Base-by-base conservation (phyloP, 1,140 invertebrate genomes). In the Anastatus disparis region DNA sequence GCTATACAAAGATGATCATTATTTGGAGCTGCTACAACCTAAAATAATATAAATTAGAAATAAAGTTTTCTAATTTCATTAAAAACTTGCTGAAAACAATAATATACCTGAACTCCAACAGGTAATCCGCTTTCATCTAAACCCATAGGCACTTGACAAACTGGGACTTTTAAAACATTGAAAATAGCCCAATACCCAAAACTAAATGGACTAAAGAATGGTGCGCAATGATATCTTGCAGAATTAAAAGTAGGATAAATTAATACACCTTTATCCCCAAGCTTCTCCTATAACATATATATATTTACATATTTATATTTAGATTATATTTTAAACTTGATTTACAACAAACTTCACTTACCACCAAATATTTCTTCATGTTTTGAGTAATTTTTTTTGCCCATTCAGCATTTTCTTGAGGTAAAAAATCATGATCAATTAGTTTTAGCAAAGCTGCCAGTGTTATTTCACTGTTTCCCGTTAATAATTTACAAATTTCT, bases 141-240 rank as follows among this genome's bases (percentile, higher is more conserved):
- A 26, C 83, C 84, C 50, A 86, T 61, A 35, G 85, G 85, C 70
- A 93, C 88, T 88, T 97, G 95, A 0, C 93, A 96, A 1, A 90
- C 91, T 8, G 97, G 96, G 15, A 97, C 84, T 31, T 91, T 90
- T 1, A 98, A 82, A 8, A 91, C 91, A 85, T 98, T 99, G 81
- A 97, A 95, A 42, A 98, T 86, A 27, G 90, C 92, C 83, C 94
- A 96, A 82, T 97, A 96, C 8, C 90, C 88, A 84, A 97, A 97
- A 85, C 98, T 97, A 78, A 90, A 94, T 2, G 94, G 92, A 59
- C 93, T 90, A 2, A 95, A 85, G 72, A 95, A 88, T 38, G 93
- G 89, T 52, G 93, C 89, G 79, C 93, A 92, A 85, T 98, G 96
- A 80, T 95, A 94, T 7, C 91, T 92, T 1, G 96, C 95, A 20